These are phyloP conservation scores for Stratiomys singularior DNA, from an alignment of 2,888 invertebrate species.

Conservation along the genomic window DNA sequence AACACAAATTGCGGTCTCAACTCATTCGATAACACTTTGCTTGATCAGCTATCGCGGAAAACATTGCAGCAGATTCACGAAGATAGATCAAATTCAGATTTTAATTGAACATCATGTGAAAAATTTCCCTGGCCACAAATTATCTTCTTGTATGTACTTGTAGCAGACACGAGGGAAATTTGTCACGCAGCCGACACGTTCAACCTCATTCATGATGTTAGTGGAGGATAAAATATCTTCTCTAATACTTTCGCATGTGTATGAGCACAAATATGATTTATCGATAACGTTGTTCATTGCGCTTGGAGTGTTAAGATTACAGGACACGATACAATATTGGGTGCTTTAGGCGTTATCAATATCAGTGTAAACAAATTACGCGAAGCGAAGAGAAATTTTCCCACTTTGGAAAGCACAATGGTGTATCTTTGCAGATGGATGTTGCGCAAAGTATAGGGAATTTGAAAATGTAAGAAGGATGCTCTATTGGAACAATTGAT, in stretches of 20 bases:
- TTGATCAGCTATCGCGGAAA: not conserved
- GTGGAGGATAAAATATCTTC: not conserved
- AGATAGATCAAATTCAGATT: conserved; percentile 27
- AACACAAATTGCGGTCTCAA: not conserved
- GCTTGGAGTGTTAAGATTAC: not conserved
- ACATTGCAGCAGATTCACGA: not conserved
- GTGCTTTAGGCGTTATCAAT: not conserved
- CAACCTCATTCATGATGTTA: not conserved
- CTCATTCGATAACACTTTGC: conserved; percentile 17
- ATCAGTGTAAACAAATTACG: not conserved
- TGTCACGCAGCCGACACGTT: conserved; percentile 14
- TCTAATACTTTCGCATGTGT: too few species aligned
- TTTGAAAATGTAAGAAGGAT: too few species aligned
- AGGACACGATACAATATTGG: not conserved
- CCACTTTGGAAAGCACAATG: not conserved
- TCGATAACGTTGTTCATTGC: not conserved
- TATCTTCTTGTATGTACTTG: not conserved
- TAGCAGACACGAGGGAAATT: conserved; percentile 17
- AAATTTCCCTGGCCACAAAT: conserved; percentile 19
- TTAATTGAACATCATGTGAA: conserved; percentile 37
- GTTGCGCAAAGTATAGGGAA: too few species aligned
- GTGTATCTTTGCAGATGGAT: too few species aligned
- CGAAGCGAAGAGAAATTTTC: not conserved
- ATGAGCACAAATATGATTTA: not conserved
- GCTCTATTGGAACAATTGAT: too few species aligned